Percentiles rank a stretch among this genome's conserved stretches.
phyloP scores from a whole-genome alignment of 1,140 invertebrate genomes.

The Diprion similis region DNA sequence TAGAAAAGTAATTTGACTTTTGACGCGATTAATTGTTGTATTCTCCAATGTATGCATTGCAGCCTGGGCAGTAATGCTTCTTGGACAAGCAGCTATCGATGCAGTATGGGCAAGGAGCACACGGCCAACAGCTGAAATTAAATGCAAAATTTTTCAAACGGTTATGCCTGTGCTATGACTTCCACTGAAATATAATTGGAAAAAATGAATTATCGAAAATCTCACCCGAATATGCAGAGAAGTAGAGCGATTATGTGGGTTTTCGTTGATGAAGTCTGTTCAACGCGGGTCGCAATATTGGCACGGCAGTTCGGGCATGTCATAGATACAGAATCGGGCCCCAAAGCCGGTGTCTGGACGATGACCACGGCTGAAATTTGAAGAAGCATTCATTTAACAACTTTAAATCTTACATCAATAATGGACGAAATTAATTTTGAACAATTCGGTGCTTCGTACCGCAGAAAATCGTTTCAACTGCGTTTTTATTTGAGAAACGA shows the following conservation, averaged over 20 bases:
- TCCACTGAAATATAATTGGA: background rate
- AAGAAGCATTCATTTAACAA: too few species aligned
- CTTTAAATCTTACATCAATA: too few species aligned
- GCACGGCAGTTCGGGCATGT: slow-evolving; percentile 65
- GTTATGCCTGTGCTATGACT: too few species aligned
- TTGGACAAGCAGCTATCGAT: slow-evolving; percentile 69
- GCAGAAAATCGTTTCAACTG: too few species aligned
- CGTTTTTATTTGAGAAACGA: too few species aligned
- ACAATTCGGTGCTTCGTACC: too few species aligned
- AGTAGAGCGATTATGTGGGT: slow-evolving; percentile 69
- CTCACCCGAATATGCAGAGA: slow-evolving; percentile 65
- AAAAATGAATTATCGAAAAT: background rate
- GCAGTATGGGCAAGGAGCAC: slow-evolving; percentile 71
- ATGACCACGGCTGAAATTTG: background rate
- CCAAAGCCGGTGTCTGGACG: slow-evolving; percentile 38
- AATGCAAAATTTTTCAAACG: slow-evolving; percentile 23
- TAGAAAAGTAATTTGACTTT: too few species aligned
- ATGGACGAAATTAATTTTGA: too few species aligned
- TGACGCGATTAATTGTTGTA: slow-evolving; percentile 53
- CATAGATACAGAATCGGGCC: slow-evolving; percentile 55
- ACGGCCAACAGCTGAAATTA: slow-evolving; percentile 66
- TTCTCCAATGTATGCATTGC: slow-evolving; percentile 67
- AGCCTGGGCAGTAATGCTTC: slow-evolving; percentile 74
- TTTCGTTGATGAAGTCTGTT: slow-evolving; percentile 61
- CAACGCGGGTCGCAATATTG: slow-evolving; percentile 57